Percentiles rank a stretch among this genome's conserved stretches.
These are phyloP conservation scores for Melanotaenia parkinsoni DNA, from an alignment of 2,797 vertebrate species.

Conservation along the genomic window DNA sequence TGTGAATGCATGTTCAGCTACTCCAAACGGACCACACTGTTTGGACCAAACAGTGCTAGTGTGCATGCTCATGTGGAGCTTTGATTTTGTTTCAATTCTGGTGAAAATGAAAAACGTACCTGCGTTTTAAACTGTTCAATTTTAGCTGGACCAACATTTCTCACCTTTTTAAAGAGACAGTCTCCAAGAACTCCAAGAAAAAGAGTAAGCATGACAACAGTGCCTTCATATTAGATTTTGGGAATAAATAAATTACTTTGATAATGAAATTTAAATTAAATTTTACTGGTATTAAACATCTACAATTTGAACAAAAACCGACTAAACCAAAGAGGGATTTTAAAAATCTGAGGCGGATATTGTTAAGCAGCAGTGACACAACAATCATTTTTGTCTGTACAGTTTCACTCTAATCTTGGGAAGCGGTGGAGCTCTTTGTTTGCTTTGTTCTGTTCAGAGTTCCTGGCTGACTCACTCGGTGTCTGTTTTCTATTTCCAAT, in stretches of 20 bases:
- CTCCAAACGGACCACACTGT: background rate
- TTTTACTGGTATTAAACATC: too few species aligned
- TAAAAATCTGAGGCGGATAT: background rate
- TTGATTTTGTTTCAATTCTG: background rate
- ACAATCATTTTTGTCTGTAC: background rate
- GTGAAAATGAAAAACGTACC: background rate
- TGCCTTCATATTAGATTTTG: conserved; percentile 13
- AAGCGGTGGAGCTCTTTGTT: background rate
- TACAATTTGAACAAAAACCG: background rate
- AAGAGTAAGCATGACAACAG: conserved; percentile 27
- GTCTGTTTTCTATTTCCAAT: background rate
- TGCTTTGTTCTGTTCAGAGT: background rate
- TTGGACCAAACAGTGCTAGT: background rate
- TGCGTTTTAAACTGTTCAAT: background rate
- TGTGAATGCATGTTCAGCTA: too few species aligned
- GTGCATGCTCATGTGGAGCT: background rate
- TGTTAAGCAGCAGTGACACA: conserved; percentile 15
- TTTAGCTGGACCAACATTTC: background rate
- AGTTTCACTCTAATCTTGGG: background rate
- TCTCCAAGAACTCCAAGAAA: conserved; percentile 10
- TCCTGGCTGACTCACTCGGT: background rate
- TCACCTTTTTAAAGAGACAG: background rate
- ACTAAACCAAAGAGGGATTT: background rate
- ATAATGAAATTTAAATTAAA: conserved; percentile 12
- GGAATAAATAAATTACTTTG: conserved; percentile 17